Conservation (phyloP, 2,888 invertebrate species). For the Cosmia trapezina region DNA sequence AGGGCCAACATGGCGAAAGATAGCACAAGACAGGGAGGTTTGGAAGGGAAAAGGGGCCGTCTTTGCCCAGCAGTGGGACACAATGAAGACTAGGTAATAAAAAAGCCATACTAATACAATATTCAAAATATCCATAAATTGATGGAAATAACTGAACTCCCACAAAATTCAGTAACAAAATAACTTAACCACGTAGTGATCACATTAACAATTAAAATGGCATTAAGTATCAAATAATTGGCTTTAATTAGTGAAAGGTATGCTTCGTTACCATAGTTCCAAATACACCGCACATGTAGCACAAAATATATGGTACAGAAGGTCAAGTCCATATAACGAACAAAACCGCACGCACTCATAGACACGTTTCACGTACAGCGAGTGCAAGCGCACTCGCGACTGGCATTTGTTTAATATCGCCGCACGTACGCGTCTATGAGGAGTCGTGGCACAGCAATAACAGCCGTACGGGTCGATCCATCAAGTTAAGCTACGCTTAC, state of each 20-base stretch:
- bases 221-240: conserved; percentile 9
- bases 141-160: background rate
- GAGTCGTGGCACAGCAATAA: too few species aligned
- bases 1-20: too few species aligned
- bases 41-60: too few species aligned
- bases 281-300: background rate
- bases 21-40: too few species aligned
- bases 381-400: background rate
- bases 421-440: background rate
- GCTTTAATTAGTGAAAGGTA: conserved; percentile 14
- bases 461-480: too few species aligned
- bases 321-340: background rate
- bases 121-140: background rate
- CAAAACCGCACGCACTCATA: background rate
- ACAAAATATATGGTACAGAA: background rate
- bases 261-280: background rate
- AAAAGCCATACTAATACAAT: too few species aligned
- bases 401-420: background rate
- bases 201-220: conserved; percentile 4
- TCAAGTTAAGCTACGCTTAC: too few species aligned
- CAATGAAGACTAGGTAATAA: too few species aligned
- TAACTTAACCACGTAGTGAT: background rate
- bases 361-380: background rate
- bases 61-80: too few species aligned
- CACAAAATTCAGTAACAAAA: background rate